Evolutionary conservation across 2,797 vertebrate genomes (phyloP).

Genomic region (Bradypus variegatus): DNA sequence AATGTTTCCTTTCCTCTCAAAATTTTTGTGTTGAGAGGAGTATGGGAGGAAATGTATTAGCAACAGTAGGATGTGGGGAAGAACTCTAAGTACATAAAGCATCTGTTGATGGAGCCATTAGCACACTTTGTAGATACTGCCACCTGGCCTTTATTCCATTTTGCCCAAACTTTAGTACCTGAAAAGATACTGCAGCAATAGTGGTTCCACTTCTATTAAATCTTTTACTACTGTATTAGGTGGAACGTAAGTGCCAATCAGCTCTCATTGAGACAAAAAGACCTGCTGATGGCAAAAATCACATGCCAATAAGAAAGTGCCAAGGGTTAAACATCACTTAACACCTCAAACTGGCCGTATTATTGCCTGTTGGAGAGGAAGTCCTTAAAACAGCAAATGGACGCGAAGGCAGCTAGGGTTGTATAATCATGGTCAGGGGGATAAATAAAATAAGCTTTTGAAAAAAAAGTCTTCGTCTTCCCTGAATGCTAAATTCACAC

Average conservation of each 20-base stretch:
- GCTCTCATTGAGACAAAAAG: constrained; percentile 52
- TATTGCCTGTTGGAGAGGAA: constrained; percentile 26
- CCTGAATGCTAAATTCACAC: neutral
- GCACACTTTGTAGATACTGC: constrained; percentile 73
- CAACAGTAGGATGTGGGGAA: constrained; percentile 79
- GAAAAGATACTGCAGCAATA: constrained; percentile 65
- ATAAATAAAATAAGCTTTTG: constrained; percentile 3
- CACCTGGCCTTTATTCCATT: constrained; percentile 76
- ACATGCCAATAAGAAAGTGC: constrained; percentile 53
- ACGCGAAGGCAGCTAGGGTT: neutral
- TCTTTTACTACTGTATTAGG: constrained; percentile 68
- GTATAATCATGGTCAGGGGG: neutral
- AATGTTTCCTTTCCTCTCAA: constrained; percentile 84
- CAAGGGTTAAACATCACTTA: constrained; percentile 53
- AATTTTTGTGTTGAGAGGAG: constrained; percentile 83
- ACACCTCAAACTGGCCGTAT: constrained; percentile 7
- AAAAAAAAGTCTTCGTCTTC: neutral
- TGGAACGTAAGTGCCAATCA: constrained; percentile 54
- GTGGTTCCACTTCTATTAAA: constrained; percentile 62
- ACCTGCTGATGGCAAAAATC: constrained; percentile 52
- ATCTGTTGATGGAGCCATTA: constrained; percentile 75
- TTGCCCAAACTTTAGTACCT: constrained; percentile 71
- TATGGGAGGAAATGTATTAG: constrained; percentile 72
- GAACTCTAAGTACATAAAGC: constrained; percentile 73
- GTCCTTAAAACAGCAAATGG: constrained; percentile 32